Evolutionary conservation across 2,113 vertebrate species (phyloP).

Genomic region (Prolemur simus): DNA sequence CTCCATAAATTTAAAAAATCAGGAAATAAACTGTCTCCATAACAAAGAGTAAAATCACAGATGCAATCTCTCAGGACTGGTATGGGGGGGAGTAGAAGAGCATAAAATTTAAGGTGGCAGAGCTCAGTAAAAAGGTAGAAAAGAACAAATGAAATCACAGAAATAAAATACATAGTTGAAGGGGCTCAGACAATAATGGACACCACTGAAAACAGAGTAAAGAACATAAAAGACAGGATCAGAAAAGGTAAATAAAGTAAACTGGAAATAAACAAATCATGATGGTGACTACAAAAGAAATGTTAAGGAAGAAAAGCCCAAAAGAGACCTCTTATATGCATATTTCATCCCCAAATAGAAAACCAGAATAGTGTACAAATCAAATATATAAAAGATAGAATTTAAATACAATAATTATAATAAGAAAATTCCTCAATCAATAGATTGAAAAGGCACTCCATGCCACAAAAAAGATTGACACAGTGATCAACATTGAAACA

Average conservation of each 20-base stretch:
- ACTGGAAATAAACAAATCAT: not conserved
- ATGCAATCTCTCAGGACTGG: not conserved
- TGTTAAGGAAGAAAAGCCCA: not conserved
- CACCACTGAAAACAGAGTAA: not conserved
- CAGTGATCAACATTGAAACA: not conserved
- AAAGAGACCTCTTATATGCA: not conserved
- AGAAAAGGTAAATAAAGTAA: not conserved
- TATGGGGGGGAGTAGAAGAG: not conserved
- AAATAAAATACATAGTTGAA: not conserved
- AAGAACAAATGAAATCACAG: not conserved
- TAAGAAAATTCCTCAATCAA: not conserved
- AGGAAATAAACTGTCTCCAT: not conserved
- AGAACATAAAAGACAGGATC: not conserved
- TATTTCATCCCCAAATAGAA: not conserved
- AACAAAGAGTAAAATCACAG: not conserved
- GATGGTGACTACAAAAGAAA: not conserved
- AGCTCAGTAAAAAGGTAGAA: not conserved
- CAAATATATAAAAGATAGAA: too few species aligned
- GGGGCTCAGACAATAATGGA: not conserved
- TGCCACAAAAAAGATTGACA: not conserved
- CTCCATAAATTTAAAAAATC: not conserved
- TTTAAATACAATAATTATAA: not conserved
- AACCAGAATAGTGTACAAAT: not conserved
- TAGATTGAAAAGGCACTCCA: not conserved
- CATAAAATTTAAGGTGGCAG: not conserved